phyloP scores from a whole-genome alignment of 2,113 vertebrate genomes.

The Leuciscus idus region DNA sequence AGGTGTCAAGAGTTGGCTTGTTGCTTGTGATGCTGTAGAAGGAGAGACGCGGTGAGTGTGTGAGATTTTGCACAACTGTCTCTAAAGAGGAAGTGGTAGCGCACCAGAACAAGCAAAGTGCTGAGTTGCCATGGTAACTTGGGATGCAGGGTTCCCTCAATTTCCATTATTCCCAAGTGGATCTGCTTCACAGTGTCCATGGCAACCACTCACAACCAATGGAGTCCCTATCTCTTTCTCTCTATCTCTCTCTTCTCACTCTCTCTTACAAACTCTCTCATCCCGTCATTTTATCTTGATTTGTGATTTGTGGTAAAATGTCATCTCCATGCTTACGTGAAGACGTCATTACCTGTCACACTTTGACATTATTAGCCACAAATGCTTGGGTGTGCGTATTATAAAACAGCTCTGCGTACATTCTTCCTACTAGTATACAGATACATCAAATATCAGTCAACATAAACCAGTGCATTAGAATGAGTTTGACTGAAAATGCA shows the following conservation, averaged over 20 bases:
- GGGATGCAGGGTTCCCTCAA: constrained; percentile 64
- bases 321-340: constrained; percentile 21
- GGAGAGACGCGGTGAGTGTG: constrained; percentile 11
- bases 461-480: neutral
- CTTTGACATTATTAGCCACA: constrained; percentile 6
- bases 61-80: constrained; percentile 14
- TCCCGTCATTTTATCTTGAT: neutral
- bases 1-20: neutral
- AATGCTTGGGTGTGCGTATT: neutral
- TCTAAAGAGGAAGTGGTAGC: constrained; percentile 49
- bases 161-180: constrained; percentile 57
- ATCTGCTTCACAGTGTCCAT: constrained; percentile 64
- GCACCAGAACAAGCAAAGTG: constrained; percentile 59
- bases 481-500: constrained; percentile 25
- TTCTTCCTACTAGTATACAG: neutral
- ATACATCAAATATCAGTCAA: neutral
- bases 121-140: constrained; percentile 61
- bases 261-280: constrained; percentile 27
- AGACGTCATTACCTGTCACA: neutral
- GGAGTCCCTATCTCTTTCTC: constrained; percentile 45
- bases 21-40: neutral
- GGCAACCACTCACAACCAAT: constrained; percentile 62
- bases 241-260: constrained; percentile 12
- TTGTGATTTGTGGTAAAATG: constrained; percentile 31
- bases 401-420: constrained; percentile 3